Percentiles rank a stretch among this genome's conserved stretches.
Conservation (phyloP, 2,797 vertebrate species). For the Oreortyx pictus region DNA sequence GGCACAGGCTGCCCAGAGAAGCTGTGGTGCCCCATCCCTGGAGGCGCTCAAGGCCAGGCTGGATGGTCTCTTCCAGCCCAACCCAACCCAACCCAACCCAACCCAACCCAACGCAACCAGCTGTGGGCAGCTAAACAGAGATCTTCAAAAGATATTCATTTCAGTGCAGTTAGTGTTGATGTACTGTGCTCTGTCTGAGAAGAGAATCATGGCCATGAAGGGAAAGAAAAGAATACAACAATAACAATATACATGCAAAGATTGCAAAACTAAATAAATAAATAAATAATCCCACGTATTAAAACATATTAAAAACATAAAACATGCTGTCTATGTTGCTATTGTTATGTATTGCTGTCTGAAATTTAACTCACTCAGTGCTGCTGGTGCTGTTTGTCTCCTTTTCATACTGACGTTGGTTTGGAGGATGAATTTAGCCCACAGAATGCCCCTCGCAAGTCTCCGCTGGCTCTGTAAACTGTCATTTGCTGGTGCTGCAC, state of each 20-base stretch:
- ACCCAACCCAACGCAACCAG: neutral
- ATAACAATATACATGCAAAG: slow-evolving; percentile 21
- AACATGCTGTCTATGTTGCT: slow-evolving; percentile 12
- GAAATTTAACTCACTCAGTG: slow-evolving; percentile 53
- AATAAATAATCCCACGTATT: neutral
- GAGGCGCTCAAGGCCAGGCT: neutral
- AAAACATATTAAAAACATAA: slow-evolving; percentile 71
- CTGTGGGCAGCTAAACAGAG: neutral
- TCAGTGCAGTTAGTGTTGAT: slow-evolving; percentile 51
- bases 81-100: neutral
- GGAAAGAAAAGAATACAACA: neutral
- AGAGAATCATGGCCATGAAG: neutral
- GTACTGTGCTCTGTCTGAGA: neutral
- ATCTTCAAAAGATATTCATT: slow-evolving; percentile 50
- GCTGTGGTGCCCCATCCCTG: neutral
- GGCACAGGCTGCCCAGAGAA: neutral
- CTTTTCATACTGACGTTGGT: slow-evolving; percentile 31
- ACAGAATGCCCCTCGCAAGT: neutral
- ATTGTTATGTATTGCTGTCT: neutral
- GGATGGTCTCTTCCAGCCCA: neutral
- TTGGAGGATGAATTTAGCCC: slow-evolving; percentile 18
- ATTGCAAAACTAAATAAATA: neutral
- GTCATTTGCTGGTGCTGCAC: neutral
- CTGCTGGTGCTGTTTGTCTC: slow-evolving; percentile 38
- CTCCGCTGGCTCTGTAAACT: neutral